Base-by-base conservation (phyloP, 2,888 invertebrate genomes). In the Netelia virgata region DNA sequence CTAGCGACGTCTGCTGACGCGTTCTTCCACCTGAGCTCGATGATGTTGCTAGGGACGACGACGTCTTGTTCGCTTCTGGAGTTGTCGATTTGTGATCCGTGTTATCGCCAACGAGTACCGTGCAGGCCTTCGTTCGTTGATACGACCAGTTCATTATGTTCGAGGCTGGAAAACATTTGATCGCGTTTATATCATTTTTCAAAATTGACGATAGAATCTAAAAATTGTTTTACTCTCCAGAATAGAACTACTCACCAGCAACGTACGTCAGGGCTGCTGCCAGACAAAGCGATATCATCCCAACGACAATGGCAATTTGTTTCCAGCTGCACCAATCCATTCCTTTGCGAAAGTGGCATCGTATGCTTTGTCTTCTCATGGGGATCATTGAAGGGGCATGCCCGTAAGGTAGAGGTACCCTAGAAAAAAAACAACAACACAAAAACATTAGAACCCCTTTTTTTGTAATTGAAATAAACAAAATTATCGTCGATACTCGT, bases 251-350 rank as follows among this genome's bases (percentile, higher is more conserved):
- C 86, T 95, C 94, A 98, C 98, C 97, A 95, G 97, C 97, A 94
- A 98, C 96, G 94, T 98, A 98, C 89, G 97, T 96, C 89, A 98
- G 95, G 88, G 97, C 96, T 88, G 97, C 97, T 91, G 97, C 96
- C 90, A 98, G 95, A 91, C 97, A 95, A 90, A 97, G 96, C 90
- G 97, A 96, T 90, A 98, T 95, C 94, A 97, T 96, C 92, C 98
- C 97, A 93, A 98, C 97, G 89, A 97, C 96, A 93, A 98, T 97
- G 87, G 98, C 98, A 89, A 98, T 96, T 94, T 98, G 97, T 94
- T 97, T 97, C 97, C 98, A 98, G 87, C 97, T 97, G 94, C 98
- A 98, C 89, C 97, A 97, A 81, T 97, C 96, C 90, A 97, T 95
- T 90, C 97, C 97, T 95, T 98, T 97, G 93, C 97, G 96, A 94